Conservation (phyloP, 2,797 vertebrate genomes). For the Rhinella marina region DNA sequence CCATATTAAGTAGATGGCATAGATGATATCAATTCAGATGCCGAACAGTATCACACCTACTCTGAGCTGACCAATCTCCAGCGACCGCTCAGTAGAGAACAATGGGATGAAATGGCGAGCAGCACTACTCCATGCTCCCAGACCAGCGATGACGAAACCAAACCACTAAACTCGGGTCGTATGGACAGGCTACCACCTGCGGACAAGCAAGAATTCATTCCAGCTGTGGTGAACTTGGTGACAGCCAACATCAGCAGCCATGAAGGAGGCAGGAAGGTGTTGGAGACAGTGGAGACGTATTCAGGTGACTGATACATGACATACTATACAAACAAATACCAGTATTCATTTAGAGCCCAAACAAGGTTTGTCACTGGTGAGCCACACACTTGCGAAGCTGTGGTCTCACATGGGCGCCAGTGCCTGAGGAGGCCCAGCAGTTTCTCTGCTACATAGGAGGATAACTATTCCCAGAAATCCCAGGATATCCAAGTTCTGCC, state of each 20-base stretch:
- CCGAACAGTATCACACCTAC: slow-evolving; percentile 77
- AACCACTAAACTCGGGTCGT: slow-evolving; percentile 70
- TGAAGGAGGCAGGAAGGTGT: slow-evolving; percentile 68
- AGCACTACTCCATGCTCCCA: slow-evolving; percentile 83
- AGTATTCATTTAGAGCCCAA: no score
- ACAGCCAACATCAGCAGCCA: slow-evolving; percentile 66
- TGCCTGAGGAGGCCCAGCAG: not conserved
- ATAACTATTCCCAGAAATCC: not conserved
- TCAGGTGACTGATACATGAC: slow-evolving; percentile 71
- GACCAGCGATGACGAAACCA: slow-evolving; percentile 82
- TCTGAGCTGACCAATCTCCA: slow-evolving; percentile 75
- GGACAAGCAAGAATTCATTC: slow-evolving; percentile 75
- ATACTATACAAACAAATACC: not conserved
- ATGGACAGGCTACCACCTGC: slow-evolving; percentile 66
- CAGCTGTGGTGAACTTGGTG: slow-evolving; percentile 76
- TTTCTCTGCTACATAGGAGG: not conserved
- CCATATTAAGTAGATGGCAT: slow-evolving; percentile 72
- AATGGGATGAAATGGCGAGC: slow-evolving; percentile 81
- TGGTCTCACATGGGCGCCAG: no score
- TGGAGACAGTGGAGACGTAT: slow-evolving; percentile 74
- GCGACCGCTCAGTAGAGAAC: slow-evolving; percentile 66
- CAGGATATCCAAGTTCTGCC: not conserved
- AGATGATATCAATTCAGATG: slow-evolving; percentile 79
- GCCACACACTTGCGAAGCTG: no score
- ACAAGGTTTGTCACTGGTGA: no score